Base-by-base conservation (phyloP, 2,797 vertebrate genomes). In the Alca torda region DNA sequence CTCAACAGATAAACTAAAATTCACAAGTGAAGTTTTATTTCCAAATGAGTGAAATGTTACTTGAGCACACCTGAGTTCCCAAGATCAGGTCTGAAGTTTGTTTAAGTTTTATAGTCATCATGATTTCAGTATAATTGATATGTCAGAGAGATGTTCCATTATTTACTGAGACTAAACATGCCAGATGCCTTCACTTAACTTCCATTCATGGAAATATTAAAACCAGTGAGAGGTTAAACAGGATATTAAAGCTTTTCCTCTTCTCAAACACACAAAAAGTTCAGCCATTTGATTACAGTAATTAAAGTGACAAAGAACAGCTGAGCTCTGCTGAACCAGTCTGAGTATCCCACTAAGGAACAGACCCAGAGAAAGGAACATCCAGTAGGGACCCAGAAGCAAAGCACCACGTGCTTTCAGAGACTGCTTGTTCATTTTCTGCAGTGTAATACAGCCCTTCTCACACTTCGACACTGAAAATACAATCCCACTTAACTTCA, bases 211-310 rank as follows among this genome's bases (percentile, higher is more conserved):
- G 76, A 57, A 79, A 84, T 51, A 73, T 91, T 89, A 93, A 85
- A 94, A 43, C 69, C 68, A 87, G 89, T 77, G 76, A 60, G 91
- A 93, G 81, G 82, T 72, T 64, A 70, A 84, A 95, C 94, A 94
- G 96, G 95, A 98, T 96, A 93, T 75, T 91, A 95, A 89, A 94
- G 93, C 86, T 76, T 93, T 64, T 95, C 88, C 78, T 88, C 56
- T 93, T 86, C 93, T 96, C 80, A 90, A 90, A 79, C 56, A 92
- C 90, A 95, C 51, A 53, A 35, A 13, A 50, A 93, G 65, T 74
- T 84, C 89, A 73, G 70, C 43, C 25, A 86, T 87, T 74, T 51
- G 54, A 92, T 91, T 92, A 84, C 2, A 8, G 72, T 74, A 93
- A 95, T 95, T 95, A 97, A 90, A 93, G 76, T 84, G 89, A 85